phyloP scores from a whole-genome alignment of 1,140 invertebrate genomes.

The Xylocopa sonorina region DNA sequence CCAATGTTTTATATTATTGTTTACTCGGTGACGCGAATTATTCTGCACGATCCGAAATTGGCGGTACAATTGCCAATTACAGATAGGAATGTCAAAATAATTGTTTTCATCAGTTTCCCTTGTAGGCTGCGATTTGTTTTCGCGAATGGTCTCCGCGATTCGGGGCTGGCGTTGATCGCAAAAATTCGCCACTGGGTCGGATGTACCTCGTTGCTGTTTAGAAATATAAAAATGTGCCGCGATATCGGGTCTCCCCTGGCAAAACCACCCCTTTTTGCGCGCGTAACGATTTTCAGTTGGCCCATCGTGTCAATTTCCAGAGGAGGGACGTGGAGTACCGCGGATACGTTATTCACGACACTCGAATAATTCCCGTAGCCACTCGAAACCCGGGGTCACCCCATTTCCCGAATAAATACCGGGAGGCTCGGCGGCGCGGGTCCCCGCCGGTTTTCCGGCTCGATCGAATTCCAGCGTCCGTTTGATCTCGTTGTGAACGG shows the following conservation, averaged over 20 bases:
- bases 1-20: not conserved
- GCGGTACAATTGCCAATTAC: not conserved
- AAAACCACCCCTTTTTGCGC: too few relatives aligned
- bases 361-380: slow-evolving; percentile 2
- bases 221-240: too few relatives aligned
- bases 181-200: too few relatives aligned
- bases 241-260: too few relatives aligned
- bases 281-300: not conserved
- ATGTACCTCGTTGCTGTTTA: too few relatives aligned
- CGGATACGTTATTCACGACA: slow-evolving; percentile 4
- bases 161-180: too few relatives aligned
- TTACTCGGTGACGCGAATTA: not conserved
- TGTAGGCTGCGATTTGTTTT: too few relatives aligned
- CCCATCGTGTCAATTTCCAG: not conserved
- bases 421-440: not conserved
- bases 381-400: not conserved
- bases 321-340: not conserved
- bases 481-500: slow-evolving; percentile 51
- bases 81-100: too few relatives aligned
- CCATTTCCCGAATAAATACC: slow-evolving; percentile 41
- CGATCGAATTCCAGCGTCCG: slow-evolving; percentile 37
- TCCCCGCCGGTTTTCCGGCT: not conserved
- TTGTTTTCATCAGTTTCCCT: too few relatives aligned
- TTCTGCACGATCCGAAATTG: not conserved
- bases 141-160: too few relatives aligned